Evolutionary conservation across 2,888 invertebrate genomes (phyloP).

Genomic region (Epiperipatus broadwayi): DNA sequence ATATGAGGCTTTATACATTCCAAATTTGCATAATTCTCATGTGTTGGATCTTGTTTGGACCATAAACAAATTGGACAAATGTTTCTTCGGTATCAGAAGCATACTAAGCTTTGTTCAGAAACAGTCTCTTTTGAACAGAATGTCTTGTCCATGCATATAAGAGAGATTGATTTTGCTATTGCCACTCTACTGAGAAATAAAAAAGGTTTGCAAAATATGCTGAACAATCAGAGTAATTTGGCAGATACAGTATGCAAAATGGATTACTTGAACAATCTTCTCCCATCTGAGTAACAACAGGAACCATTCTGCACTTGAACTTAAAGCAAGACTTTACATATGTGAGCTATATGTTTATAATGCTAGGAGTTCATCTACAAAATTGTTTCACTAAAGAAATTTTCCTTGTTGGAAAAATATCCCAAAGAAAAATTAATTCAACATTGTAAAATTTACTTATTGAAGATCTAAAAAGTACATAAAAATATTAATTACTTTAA

Average conservation of each 20-base stretch:
- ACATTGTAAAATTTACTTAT: too few species aligned
- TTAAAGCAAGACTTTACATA: too few species aligned
- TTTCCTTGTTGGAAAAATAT: too few species aligned
- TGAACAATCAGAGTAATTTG: conserved; percentile 60
- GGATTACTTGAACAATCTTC: conserved; percentile 58
- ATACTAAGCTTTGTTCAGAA: conserved; percentile 60
- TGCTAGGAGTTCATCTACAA: too few species aligned
- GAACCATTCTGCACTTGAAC: too few species aligned
- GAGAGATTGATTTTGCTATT: conserved; percentile 55
- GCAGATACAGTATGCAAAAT: conserved; percentile 66
- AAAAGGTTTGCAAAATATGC: conserved; percentile 63
- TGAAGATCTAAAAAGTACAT: too few species aligned
- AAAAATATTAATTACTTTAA: too few species aligned
- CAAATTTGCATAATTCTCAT: conserved; percentile 60
- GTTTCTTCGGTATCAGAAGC: conserved; percentile 60
- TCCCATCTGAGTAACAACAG: conserved; percentile 59
- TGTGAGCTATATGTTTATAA: too few species aligned
- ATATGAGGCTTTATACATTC: conserved; percentile 62
- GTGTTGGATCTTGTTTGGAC: conserved; percentile 57
- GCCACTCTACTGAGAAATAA: conserved; percentile 57
- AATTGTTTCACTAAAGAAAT: too few species aligned
- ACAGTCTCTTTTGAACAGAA: conserved; percentile 60
- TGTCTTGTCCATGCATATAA: conserved; percentile 47
- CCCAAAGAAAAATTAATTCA: too few species aligned
- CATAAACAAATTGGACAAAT: conserved; percentile 49